These are phyloP conservation scores for Platichthys flesus DNA, from an alignment of 2,113 vertebrate species.

Conservation along the genomic window DNA sequence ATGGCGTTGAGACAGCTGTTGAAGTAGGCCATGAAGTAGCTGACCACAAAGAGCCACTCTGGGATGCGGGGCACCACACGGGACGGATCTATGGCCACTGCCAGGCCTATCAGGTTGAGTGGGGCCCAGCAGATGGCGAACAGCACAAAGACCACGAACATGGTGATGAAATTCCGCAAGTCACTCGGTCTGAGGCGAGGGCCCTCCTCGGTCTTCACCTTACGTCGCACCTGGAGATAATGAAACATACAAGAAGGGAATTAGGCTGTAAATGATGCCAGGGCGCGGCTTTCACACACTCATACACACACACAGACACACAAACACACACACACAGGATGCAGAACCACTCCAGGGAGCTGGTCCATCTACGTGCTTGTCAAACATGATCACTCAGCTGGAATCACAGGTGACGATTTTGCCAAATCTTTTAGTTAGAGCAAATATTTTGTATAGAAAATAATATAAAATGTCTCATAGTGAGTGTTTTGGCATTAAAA, in stretches of 20 bases:
- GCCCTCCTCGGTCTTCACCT: constrained; percentile 86
- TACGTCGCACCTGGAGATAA: constrained; percentile 80
- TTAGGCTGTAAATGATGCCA: background rate
- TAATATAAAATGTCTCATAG: no score
- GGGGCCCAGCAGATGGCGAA: constrained; percentile 96
- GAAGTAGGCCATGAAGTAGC: constrained; percentile 96
- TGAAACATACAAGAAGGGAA: constrained; percentile 9
- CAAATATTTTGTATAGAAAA: background rate
- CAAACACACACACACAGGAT: background rate
- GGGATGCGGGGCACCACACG: constrained; percentile 87
- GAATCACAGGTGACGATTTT: background rate
- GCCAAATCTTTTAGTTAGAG: background rate
- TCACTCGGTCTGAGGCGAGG: constrained; percentile 83
- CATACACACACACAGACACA: background rate
- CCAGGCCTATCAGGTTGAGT: constrained; percentile 90
- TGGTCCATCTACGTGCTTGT: constrained; percentile 1
- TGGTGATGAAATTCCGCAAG: constrained; percentile 90
- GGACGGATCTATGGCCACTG: constrained; percentile 86
- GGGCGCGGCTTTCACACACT: background rate
- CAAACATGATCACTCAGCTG: constrained; percentile 1
- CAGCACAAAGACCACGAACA: constrained; percentile 93
- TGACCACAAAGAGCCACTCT: constrained; percentile 90
- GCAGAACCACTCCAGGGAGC: background rate
- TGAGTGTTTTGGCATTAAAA: no score
- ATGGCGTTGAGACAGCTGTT: constrained; percentile 95